Percentiles rank a stretch among this genome's conserved stretches.
Conservation (phyloP, 2,797 vertebrate genomes). For the Diceros bicornis region DNA sequence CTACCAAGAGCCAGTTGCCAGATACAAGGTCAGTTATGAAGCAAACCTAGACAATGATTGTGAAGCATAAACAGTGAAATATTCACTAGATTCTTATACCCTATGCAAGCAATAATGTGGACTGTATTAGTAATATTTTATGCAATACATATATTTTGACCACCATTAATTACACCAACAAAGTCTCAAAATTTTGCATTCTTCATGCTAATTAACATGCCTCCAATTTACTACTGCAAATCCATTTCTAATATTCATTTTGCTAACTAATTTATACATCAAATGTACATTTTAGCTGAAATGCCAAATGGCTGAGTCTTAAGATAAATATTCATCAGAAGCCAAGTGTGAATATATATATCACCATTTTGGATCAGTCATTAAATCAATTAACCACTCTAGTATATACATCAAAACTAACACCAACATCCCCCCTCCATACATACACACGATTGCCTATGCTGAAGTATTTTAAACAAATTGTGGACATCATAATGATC, state of each 20-base stretch:
- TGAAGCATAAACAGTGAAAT: not conserved
- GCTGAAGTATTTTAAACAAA: not conserved
- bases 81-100: not conserved
- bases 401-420: not conserved
- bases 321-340: not conserved
- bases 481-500: not conserved
- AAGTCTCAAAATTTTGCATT: not conserved
- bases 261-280: not conserved
- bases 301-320: not conserved
- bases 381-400: not conserved
- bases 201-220: not conserved
- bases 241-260: not conserved
- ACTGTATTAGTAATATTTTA: not conserved
- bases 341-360: not conserved
- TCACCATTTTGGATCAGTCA: not conserved
- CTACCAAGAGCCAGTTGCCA: not conserved
- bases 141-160: not conserved
- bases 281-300: not conserved
- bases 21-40: not conserved
- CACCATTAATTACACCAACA: not conserved
- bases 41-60: not conserved
- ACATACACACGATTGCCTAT: not conserved
- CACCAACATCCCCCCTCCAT: not conserved
- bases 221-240: not conserved
- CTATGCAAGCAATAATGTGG: not conserved